phyloP scores from a whole-genome alignment of 2,113 vertebrate genomes.

The Numenius arquata region DNA sequence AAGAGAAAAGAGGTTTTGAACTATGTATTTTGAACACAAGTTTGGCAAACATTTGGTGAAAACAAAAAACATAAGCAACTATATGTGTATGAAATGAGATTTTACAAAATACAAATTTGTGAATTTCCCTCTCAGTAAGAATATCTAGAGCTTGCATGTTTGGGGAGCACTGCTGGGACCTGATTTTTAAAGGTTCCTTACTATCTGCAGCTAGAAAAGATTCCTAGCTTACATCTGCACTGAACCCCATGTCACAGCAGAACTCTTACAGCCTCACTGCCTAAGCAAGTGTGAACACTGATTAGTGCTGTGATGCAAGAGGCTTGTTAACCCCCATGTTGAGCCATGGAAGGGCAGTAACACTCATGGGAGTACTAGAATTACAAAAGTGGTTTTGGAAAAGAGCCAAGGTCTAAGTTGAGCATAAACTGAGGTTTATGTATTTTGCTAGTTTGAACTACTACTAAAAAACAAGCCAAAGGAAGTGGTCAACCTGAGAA shows the following conservation, averaged over 20 bases:
- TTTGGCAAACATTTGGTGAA: not conserved
- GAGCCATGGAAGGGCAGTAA: not conserved
- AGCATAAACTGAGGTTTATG: not conserved
- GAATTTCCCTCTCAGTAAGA: not conserved
- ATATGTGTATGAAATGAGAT: not conserved
- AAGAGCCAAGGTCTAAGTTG: not conserved
- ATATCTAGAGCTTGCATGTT: fast-evolving
- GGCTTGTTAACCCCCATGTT: not conserved
- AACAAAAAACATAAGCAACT: not conserved
- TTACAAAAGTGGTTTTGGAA: not conserved
- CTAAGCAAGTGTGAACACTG: not conserved
- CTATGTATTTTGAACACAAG: not conserved
- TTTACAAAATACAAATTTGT: not conserved
- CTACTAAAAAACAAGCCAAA: not conserved
- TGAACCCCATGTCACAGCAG: not conserved
- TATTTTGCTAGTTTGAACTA: not conserved
- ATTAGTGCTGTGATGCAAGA: not conserved
- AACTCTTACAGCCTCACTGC: not conserved
- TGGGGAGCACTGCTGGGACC: not conserved
- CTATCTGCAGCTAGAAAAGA: not conserved
- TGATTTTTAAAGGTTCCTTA: not conserved
- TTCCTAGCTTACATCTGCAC: not conserved
- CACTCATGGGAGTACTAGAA: not conserved
- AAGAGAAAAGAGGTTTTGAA: not conserved
- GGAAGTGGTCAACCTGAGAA: not conserved